Percentiles rank a stretch among this genome's conserved stretches.
phyloP scores from a whole-genome alignment of 2,888 invertebrate genomes.

The Pristionchus entomophagus region DNA sequence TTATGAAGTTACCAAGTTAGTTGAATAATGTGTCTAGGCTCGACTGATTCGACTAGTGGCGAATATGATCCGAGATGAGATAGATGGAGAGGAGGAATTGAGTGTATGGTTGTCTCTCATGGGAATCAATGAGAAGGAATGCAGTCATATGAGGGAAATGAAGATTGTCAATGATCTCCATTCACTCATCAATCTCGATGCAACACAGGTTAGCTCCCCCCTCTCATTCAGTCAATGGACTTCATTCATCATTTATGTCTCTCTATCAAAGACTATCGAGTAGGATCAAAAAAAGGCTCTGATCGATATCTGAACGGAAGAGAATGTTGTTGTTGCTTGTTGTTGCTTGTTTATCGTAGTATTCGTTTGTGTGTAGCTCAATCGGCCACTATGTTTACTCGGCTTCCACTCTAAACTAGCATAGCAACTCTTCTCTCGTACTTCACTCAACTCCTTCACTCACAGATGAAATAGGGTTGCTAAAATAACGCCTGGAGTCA shows the following conservation, averaged over 20 bases:
- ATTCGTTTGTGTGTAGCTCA: too few species aligned
- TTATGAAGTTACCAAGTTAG: neutral
- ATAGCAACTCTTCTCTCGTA: neutral
- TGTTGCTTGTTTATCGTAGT: too few species aligned
- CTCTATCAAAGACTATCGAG: too few species aligned
- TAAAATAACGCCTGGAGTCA: too few species aligned
- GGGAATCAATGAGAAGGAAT: slow-evolving; percentile 44
- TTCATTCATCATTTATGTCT: neutral
- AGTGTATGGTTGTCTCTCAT: slow-evolving; percentile 33
- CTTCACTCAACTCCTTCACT: neutral
- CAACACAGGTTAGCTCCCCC: neutral
- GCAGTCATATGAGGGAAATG: slow-evolving; percentile 34
- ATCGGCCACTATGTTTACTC: neutral
- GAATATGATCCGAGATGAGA: slow-evolving; percentile 18
- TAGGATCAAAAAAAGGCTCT: too few species aligned
- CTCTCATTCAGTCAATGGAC: neutral
- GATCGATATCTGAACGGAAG: too few species aligned
- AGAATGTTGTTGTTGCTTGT: neutral
- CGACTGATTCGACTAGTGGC: slow-evolving; percentile 36
- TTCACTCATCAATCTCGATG: slow-evolving; percentile 24
- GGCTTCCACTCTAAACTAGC: neutral
- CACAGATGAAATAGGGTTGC: too few species aligned
- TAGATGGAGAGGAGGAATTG: slow-evolving; percentile 19
- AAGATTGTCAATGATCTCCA: slow-evolving; percentile 5
- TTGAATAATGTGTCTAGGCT: neutral